Evolutionary conservation across 1,140 invertebrate species (phyloP).

Genomic region (Habropoda laboriosa): DNA sequence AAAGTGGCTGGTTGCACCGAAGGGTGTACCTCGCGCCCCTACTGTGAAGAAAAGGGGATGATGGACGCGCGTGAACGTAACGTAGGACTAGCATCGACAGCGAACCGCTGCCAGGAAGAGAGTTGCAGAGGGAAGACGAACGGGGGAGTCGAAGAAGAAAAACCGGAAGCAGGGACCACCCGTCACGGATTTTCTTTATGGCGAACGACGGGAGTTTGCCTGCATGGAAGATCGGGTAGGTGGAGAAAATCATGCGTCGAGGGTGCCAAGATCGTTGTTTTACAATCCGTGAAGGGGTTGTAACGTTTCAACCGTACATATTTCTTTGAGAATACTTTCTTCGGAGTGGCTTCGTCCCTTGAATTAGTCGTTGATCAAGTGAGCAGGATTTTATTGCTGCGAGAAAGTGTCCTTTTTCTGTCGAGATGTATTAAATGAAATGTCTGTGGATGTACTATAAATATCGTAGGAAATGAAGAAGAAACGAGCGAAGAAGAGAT

Average conservation of each 20-base stretch:
- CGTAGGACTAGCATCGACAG: conserved; percentile 38
- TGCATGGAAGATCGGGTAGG: conserved; percentile 48
- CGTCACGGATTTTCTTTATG: conserved; percentile 72
- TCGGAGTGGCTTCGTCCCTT: background rate
- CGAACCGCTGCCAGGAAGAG: conserved; percentile 52
- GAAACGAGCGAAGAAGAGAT: too few relatives aligned
- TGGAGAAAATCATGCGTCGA: conserved; percentile 31
- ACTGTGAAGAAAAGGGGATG: conserved; percentile 56
- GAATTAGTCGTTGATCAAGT: conserved; percentile 22
- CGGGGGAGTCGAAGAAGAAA: conserved; percentile 36
- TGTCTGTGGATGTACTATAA: too few relatives aligned
- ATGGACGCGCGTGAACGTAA: conserved; percentile 47
- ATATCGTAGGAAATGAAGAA: too few relatives aligned
- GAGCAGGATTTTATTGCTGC: background rate
- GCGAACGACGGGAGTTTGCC: conserved; percentile 62
- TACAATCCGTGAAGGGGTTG: conserved; percentile 20
- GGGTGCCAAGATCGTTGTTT: conserved; percentile 42
- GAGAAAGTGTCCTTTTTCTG: background rate
- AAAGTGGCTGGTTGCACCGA: conserved; percentile 32
- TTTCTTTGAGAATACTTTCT: background rate
- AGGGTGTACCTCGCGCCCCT: conserved; percentile 48
- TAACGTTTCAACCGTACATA: conserved; percentile 4
- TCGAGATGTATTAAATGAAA: too few relatives aligned
- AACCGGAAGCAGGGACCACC: conserved; percentile 67
- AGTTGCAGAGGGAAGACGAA: conserved; percentile 51